Base-by-base conservation (phyloP, 1,140 invertebrate genomes). In the Drosophila eugracilis region DNA sequence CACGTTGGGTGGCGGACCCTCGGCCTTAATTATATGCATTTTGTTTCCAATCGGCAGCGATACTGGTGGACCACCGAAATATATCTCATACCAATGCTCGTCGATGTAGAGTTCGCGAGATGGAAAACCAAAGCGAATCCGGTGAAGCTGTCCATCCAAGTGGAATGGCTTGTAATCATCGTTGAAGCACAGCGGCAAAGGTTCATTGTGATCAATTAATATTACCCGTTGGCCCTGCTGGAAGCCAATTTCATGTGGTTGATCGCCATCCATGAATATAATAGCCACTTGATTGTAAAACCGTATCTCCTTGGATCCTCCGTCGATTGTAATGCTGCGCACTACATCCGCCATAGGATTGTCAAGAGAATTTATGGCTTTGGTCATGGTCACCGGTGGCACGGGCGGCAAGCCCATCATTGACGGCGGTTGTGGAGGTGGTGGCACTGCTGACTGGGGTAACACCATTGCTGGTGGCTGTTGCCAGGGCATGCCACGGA, bases 31-130 rank as follows among this genome's bases (percentile, higher is more conserved):
- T 22, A 93, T 93, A 57, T 96, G 94, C 37, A 94, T 92, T 69
- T 96, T 95, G 0, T 96, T 96, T 78, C 96, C 95, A 10, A 99
- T 92, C 7, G 96, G 95, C n/a, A 99, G 94, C 12, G 93, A 93
- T 4, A 98, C 94, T 1, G 97, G 95, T 36, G 97, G 95, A 3
- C 97, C 97, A 47, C 97, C 98, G 92, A 99, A 99, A 74, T 96
- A 96, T 85, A 97, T 96, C 84, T 97, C 96, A 79, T 97, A 98
- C 93, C 95, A 96, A 26, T 94, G 93, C 15, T 95, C 95, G 91
- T 99, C 96, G 22, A 99, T 95, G 73, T 96, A 97, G 1, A 99
- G 92, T 91, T 99, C 98, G 50, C 97, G 93, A 0, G 97, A 98
- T 0, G 98, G 98, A 17, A 96, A 96, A 30, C 98, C 98, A 65